Conservation (phyloP, 2,888 invertebrate species). For the Argynnis bischoffii region DNA sequence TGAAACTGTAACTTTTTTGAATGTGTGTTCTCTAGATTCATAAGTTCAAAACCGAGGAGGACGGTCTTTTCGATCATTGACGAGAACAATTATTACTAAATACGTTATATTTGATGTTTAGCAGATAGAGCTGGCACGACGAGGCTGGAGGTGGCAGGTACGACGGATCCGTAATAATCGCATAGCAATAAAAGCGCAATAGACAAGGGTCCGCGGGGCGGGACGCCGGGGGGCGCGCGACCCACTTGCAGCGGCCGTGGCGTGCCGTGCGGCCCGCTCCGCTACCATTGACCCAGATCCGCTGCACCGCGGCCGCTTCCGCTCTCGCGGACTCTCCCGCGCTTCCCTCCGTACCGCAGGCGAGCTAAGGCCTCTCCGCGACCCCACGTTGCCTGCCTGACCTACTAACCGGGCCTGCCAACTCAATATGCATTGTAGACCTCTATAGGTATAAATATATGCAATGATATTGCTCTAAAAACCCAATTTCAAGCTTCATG, state of each 20-base stretch:
- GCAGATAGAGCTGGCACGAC: conserved; percentile 16
- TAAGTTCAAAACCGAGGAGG: too few relatives aligned
- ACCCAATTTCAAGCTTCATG: conserved; percentile 14
- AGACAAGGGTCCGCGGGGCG: conserved; percentile 40
- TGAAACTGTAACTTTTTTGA: too few relatives aligned
- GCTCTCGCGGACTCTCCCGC: conserved; percentile 25
- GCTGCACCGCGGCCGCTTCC: conserved; percentile 31
- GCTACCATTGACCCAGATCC: conserved; percentile 56
- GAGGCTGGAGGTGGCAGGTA: not conserved
- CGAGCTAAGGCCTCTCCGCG: conserved; percentile 43
- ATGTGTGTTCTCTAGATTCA: too few relatives aligned
- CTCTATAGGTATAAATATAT: not conserved
- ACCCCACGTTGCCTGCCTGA: conserved; percentile 52
- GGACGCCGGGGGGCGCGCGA: conserved; percentile 37
- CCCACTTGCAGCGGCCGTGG: conserved; percentile 43
- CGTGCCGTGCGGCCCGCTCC: conserved; percentile 40
- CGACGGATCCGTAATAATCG: conserved; percentile 37
- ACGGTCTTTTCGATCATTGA: too few relatives aligned
- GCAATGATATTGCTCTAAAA: conserved; percentile 14
- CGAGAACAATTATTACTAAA: too few relatives aligned
- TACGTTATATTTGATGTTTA: too few relatives aligned
- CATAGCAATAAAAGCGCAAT: conserved; percentile 48
- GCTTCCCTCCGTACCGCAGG: conserved; percentile 42
- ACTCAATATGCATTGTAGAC: conserved; percentile 25
- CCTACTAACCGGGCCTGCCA: conserved; percentile 55